Conservation (phyloP, 1,140 invertebrate species). For the Cyrtorhinus lividipennis region DNA sequence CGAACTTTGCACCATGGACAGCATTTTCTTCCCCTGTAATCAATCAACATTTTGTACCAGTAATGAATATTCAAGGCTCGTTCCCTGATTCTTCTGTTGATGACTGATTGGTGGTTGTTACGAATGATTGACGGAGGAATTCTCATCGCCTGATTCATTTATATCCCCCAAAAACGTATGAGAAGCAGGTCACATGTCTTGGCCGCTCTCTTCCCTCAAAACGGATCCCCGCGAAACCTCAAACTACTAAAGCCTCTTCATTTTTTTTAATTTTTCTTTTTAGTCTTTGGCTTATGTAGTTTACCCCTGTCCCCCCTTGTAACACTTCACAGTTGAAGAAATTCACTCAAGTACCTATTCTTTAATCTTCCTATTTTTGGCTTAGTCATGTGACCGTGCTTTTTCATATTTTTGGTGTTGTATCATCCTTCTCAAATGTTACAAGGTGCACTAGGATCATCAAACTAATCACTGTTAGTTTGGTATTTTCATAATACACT, state of each 20-base stretch:
- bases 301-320: not conserved
- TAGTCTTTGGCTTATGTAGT: not conserved
- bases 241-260: not conserved
- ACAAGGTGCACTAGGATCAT: slow-evolving; percentile 15
- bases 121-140: not conserved
- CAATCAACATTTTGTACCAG: too few relatives aligned
- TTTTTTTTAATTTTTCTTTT: slow-evolving; percentile 1
- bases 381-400: slow-evolving; percentile 29
- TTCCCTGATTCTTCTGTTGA: too few relatives aligned
- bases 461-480: too few relatives aligned
- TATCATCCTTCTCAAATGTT: slow-evolving; percentile 14
- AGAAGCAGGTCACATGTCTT: slow-evolving; percentile 31
- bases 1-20: too few relatives aligned
- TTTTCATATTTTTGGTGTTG: slow-evolving; percentile 23
- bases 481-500: too few relatives aligned
- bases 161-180: slow-evolving; percentile 7
- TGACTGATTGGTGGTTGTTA: too few relatives aligned
- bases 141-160: not conserved
- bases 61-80: too few relatives aligned
- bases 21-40: too few relatives aligned
- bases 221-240: not conserved
- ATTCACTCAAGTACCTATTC: slow-evolving; percentile 29
- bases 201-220: slow-evolving; percentile 19
- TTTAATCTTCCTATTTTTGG: slow-evolving; percentile 23
- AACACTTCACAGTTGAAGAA: slow-evolving; percentile 24